These are phyloP conservation scores for Sesia bembeciformis DNA, from an alignment of 2,888 invertebrate species.

Conservation along the genomic window DNA sequence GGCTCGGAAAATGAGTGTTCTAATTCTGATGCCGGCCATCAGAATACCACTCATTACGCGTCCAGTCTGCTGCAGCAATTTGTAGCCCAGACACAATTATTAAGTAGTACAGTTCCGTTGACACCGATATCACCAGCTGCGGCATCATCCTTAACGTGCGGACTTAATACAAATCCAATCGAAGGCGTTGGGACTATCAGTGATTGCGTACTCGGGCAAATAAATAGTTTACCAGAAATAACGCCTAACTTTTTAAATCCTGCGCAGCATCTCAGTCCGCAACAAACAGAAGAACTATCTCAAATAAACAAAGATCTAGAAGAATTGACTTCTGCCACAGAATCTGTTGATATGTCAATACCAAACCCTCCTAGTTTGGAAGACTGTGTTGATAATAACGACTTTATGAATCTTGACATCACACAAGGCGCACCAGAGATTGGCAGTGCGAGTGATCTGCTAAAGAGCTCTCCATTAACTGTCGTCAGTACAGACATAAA, in stretches of 20 bases:
- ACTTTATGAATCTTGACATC: slow-evolving; percentile 61
- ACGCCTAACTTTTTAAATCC: slow-evolving; percentile 45
- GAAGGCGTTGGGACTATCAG: slow-evolving; percentile 48
- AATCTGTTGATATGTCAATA: slow-evolving; percentile 51
- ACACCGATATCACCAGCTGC: slow-evolving; percentile 38
- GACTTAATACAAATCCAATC: slow-evolving; percentile 35
- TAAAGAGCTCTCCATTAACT: slow-evolving; percentile 58
- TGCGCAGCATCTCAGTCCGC: slow-evolving; percentile 60
- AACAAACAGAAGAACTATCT: slow-evolving; percentile 63
- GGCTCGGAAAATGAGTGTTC: slow-evolving; percentile 82
- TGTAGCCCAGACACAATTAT: slow-evolving; percentile 83
- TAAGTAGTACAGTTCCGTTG: slow-evolving; percentile 67
- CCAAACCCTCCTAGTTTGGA: slow-evolving; percentile 56
- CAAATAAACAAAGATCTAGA: slow-evolving; percentile 68
- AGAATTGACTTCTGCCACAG: slow-evolving; percentile 58
- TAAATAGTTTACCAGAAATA: slow-evolving; percentile 51
- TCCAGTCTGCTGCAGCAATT: slow-evolving; percentile 86
- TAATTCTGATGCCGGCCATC: slow-evolving; percentile 67
- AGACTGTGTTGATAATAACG: slow-evolving; percentile 66
- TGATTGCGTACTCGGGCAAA: slow-evolving; percentile 58
- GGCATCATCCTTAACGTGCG: slow-evolving; percentile 31
- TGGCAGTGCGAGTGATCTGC: slow-evolving; percentile 51
- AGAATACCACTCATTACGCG: slow-evolving; percentile 77
- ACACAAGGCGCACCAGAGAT: slow-evolving; percentile 49
- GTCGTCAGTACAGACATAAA: slow-evolving; percentile 32